phyloP scores from a whole-genome alignment of 1,140 invertebrate species.

The Drosophila nikananu region DNA sequence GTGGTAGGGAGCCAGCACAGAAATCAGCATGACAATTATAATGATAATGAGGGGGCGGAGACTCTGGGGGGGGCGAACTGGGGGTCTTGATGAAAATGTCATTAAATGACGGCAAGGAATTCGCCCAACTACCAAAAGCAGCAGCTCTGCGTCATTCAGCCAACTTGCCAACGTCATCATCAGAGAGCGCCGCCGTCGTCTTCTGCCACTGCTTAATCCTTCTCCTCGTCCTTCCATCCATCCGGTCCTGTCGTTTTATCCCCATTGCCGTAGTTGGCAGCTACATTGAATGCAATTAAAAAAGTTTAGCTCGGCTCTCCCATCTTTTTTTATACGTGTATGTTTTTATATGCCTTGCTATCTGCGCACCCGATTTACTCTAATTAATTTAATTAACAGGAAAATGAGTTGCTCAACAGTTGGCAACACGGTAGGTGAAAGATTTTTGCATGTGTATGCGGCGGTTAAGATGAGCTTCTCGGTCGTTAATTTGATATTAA shows the following conservation, averaged over 20 bases:
- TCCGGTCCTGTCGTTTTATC: conserved; percentile 13
- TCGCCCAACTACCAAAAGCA: conserved; percentile 19
- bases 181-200: conserved; percentile 7
- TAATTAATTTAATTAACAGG: conserved; percentile 81
- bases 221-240: conserved; percentile 7
- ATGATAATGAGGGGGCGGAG: conserved; percentile 74
- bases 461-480: background rate
- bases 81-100: conserved; percentile 74
- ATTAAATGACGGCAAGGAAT: conserved; percentile 78
- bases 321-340: conserved; percentile 28
- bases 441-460: conserved; percentile 30
- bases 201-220: background rate
- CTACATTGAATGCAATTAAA: conserved; percentile 83
- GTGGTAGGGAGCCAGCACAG: conserved; percentile 17
- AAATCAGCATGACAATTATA: conserved; percentile 84
- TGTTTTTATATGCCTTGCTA: conserved; percentile 23
- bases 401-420: conserved; percentile 75
- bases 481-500: background rate
- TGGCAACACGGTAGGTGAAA: conserved; percentile 49
- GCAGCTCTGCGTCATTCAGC: conserved; percentile 40
- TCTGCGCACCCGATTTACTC: conserved; percentile 25
- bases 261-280: conserved; percentile 58
- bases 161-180: conserved; percentile 65
- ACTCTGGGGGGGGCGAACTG: background rate
- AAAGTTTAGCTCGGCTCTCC: conserved; percentile 60